Conservation (phyloP, 2,888 invertebrate genomes). For the Tenthredo distinguenda region DNA sequence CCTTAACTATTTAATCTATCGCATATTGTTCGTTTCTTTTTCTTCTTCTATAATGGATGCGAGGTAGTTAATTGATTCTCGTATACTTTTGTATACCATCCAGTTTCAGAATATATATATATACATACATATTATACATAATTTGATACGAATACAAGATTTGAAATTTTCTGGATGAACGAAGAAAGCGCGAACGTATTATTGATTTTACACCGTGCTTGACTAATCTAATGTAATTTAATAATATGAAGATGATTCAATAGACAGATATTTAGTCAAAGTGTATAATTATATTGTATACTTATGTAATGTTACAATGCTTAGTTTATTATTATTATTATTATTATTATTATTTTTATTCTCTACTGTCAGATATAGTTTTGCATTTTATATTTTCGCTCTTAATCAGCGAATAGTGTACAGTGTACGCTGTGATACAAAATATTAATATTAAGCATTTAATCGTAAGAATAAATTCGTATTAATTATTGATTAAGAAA, state of each 20-base stretch:
- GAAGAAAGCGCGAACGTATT: neutral
- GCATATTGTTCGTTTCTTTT: constrained; percentile 46
- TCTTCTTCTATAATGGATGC: neutral
- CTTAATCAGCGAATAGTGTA: constrained; percentile 65
- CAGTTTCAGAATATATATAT: neutral
- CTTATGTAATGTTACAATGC: constrained; percentile 42
- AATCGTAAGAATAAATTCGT: constrained; percentile 50
- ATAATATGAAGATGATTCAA: constrained; percentile 32
- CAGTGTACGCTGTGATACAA: constrained; percentile 67
- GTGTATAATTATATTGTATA: constrained; percentile 31
- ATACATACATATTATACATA: neutral
- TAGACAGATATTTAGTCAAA: constrained; percentile 48
- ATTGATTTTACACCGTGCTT: constrained; percentile 3
- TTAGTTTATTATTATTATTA: constrained; percentile 53
- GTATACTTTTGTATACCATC: neutral
- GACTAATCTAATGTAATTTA: constrained; percentile 30
- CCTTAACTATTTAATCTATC: constrained; percentile 67
- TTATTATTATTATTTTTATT: constrained; percentile 17
- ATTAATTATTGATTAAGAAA: constrained; percentile 49
- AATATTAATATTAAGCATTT: constrained; percentile 51
- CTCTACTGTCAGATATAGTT: constrained; percentile 38
- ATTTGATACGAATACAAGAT: neutral
- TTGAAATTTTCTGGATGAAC: neutral
- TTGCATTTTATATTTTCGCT: constrained; percentile 54
- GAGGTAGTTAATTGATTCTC: neutral